These are phyloP conservation scores for Chascanopsetta lugubris DNA, from an alignment of 2,113 vertebrate genomes.

Conservation along the genomic window DNA sequence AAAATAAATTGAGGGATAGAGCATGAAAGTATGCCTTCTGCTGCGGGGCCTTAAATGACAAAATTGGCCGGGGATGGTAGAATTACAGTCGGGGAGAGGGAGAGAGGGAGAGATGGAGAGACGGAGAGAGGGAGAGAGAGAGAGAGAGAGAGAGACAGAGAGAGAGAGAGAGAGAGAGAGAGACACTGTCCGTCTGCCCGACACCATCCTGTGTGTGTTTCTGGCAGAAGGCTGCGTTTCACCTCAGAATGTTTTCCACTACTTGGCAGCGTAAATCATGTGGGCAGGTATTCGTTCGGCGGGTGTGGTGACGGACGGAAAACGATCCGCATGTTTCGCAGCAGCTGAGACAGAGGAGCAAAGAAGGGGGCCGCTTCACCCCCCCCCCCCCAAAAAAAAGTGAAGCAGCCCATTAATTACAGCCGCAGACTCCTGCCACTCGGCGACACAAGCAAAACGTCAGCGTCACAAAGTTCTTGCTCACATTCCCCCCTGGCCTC, in stretches of 20 bases:
- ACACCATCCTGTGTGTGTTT: conserved; percentile 40
- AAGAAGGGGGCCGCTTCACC: not conserved
- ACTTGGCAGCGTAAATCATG: conserved; percentile 13
- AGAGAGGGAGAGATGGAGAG: too few relatives aligned
- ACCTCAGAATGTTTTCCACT: conserved; percentile 32
- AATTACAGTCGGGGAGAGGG: conserved; percentile 41
- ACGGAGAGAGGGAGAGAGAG: too few relatives aligned
- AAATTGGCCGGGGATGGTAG: conserved; percentile 61
- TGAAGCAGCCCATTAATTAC: conserved; percentile 35
- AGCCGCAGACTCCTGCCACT: conserved; percentile 10
- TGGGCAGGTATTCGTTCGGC: conserved; percentile 31
- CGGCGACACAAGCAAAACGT: conserved; percentile 27
- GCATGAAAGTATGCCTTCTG: conserved; percentile 62
- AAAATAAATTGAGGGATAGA: conserved; percentile 59
- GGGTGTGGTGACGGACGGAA: conserved; percentile 12
- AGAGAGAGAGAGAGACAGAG: too few relatives aligned
- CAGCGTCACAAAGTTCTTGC: conserved; percentile 44
- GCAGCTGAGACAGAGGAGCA: conserved; percentile 1
- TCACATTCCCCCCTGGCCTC: too few relatives aligned
- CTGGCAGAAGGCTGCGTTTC: conserved; percentile 31
- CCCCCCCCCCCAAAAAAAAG: too few relatives aligned
- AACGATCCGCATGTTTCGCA: conserved; percentile 28
- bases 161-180: too few relatives aligned
- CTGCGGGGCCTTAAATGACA: conserved; percentile 58
- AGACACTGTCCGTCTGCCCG: conserved; percentile 38